Conservation (phyloP, 1,140 invertebrate genomes). For the Rhizoglyphus robini region DNA sequence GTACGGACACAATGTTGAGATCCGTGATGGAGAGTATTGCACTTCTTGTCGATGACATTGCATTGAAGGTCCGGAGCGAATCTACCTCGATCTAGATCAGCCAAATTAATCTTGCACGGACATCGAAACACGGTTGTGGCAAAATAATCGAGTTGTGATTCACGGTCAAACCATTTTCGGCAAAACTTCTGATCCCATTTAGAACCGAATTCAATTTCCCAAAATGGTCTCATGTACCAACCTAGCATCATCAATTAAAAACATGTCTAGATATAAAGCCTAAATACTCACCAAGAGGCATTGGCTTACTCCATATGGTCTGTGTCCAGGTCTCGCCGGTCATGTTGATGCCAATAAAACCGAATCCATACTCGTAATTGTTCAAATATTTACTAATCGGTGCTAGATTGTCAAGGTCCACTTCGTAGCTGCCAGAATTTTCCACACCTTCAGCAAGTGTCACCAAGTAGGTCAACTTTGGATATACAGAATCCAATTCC, state of each 20-base stretch:
- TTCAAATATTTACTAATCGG: conserved; percentile 41
- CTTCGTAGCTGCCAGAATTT: conserved; percentile 15
- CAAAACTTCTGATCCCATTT: conserved; percentile 68
- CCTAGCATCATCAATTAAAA: too few relatives aligned
- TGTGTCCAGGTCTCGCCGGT: conserved; percentile 54
- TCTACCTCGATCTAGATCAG: conserved; percentile 73
- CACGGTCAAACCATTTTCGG: conserved; percentile 71
- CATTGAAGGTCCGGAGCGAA: conserved; percentile 80
- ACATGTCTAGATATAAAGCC: too few relatives aligned
- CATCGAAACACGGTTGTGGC: conserved; percentile 63
- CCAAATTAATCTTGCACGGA: conserved; percentile 81
- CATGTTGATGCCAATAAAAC: conserved; percentile 76
- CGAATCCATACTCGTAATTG: conserved; percentile 56
- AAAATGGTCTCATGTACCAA: conserved; percentile 80
- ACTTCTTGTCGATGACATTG: conserved; percentile 68
- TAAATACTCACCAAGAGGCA: conserved; percentile 48
- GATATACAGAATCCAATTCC: conserved; percentile 26
- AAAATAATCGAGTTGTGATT: conserved; percentile 72
- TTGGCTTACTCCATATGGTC: conserved; percentile 74
- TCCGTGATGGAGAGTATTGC: conserved; percentile 67
- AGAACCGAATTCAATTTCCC: conserved; percentile 48
- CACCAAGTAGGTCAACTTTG: conserved; percentile 26
- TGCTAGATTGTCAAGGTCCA: conserved; percentile 39
- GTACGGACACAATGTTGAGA: conserved; percentile 82
- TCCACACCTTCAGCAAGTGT: conserved; percentile 16